A percentile compares a stretch with the other conserved stretches of the same genome.
phyloP scores from a whole-genome alignment of 2,888 invertebrate species.

The Lycia hirtaria region DNA sequence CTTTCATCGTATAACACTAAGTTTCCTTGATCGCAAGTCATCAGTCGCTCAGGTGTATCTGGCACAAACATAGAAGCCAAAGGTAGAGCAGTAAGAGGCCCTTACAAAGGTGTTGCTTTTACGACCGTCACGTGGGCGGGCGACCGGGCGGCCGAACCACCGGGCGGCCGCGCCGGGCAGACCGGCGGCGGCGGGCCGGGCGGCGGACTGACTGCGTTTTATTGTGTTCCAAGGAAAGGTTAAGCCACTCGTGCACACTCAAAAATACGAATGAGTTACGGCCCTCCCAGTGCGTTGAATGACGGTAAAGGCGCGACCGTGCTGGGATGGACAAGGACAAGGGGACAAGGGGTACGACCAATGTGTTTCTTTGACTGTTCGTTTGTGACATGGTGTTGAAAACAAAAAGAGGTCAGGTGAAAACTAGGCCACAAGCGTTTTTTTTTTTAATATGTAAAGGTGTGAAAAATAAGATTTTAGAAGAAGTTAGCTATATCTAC shows the following conservation, averaged over 20 bases:
- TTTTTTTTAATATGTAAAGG: too few relatives aligned
- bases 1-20: not conserved
- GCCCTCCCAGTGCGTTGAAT: conserved; percentile 8
- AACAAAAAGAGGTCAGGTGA: too few relatives aligned
- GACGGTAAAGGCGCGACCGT: conserved; percentile 1
- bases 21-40: not conserved
- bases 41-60: not conserved
- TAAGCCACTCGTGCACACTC: conserved; percentile 25
- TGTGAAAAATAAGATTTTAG: too few relatives aligned
- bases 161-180: too few relatives aligned
- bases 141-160: conserved; percentile 25
- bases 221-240: conserved; percentile 35
- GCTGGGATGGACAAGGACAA: not conserved
- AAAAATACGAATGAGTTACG: conserved; percentile 29
- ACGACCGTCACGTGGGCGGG: conserved; percentile 26
- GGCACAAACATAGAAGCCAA: conserved; percentile 9
- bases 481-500: too few relatives aligned
- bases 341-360: too few relatives aligned
- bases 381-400: too few relatives aligned
- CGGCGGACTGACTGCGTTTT: conserved; percentile 39
- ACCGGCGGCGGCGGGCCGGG: conserved; percentile 8
- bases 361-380: too few relatives aligned
- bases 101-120: conserved; percentile 43
- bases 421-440: too few relatives aligned
- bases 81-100: conserved; percentile 29